Conservation (phyloP, 2,888 invertebrate species). For the Desoria tigrina region DNA sequence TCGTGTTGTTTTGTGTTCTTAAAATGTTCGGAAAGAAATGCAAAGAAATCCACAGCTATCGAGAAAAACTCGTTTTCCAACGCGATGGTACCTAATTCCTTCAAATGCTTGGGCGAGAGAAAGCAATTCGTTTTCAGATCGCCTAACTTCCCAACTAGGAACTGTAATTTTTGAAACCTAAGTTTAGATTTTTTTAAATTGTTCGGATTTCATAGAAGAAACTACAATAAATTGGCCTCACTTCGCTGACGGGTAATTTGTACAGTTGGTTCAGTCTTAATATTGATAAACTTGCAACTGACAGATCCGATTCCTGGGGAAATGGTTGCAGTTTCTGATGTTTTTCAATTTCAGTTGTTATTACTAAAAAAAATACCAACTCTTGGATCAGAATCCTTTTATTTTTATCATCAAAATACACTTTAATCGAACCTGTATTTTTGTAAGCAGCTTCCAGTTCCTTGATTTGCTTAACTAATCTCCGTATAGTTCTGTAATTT, state of each 20-base stretch:
- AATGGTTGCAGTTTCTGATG: not conserved
- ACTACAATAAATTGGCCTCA: no score
- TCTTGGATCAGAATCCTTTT: no score
- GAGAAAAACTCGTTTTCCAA: no score
- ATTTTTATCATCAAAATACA: no score
- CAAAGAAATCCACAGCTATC: constrained; percentile 33
- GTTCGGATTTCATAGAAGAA: no score
- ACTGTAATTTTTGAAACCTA: no score
- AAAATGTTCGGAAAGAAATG: constrained; percentile 17
- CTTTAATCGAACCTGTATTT: no score
- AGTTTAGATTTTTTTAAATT: no score
- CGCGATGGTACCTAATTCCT: constrained; percentile 28
- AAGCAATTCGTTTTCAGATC: constrained; percentile 13
- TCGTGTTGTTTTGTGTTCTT: not conserved
- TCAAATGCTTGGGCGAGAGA: constrained; percentile 27
- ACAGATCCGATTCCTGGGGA: constrained; percentile 18
- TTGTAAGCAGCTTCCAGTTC: no score
- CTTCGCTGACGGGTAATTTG: constrained; percentile 24
- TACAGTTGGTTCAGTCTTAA: constrained; percentile 39
- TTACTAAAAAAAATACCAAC: no score
- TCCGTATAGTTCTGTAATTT: constrained; percentile 25
- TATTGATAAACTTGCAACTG: constrained; percentile 28
- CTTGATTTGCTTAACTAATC: constrained; percentile 28
- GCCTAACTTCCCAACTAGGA: constrained; percentile 23
- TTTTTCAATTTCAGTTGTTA: not conserved